phyloP scores from a whole-genome alignment of 2,888 invertebrate genomes.

The Tetragnatha montana region DNA sequence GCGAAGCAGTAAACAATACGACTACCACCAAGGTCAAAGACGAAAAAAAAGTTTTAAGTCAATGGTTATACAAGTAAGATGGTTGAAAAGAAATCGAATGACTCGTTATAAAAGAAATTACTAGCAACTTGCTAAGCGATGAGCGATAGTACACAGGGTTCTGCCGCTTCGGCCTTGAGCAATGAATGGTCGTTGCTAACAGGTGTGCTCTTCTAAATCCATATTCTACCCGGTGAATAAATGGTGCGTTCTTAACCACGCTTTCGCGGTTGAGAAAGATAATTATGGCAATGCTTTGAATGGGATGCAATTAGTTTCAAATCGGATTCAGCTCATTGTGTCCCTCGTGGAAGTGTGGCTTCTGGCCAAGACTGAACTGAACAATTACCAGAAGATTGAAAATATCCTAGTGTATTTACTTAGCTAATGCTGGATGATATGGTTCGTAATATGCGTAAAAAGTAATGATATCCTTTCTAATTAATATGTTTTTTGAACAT shows the following conservation, averaged over 20 bases:
- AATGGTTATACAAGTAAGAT: constrained; percentile 19
- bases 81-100: constrained; percentile 54
- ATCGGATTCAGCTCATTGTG: neutral
- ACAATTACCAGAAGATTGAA: too few relatives aligned
- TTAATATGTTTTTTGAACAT: too few relatives aligned
- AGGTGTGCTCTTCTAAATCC: constrained; percentile 22
- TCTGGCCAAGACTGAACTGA: too few relatives aligned
- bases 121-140: constrained; percentile 32
- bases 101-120: constrained; percentile 37
- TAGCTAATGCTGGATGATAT: too few relatives aligned
- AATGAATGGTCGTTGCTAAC: constrained; percentile 25
- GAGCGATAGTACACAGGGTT: constrained; percentile 34
- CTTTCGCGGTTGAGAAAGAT: neutral
- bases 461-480: too few relatives aligned
- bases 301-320: neutral
- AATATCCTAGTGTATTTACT: too few relatives aligned
- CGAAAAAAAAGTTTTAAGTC: constrained; percentile 62
- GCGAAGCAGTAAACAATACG: constrained; percentile 39
- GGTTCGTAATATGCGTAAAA: too few relatives aligned
- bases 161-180: constrained; percentile 24
- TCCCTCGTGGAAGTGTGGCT: neutral
- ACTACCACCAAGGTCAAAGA: constrained; percentile 40
- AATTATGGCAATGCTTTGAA: neutral
- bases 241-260: neutral
- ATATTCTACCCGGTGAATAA: neutral